phyloP scores from a whole-genome alignment of 2,888 invertebrate species.

The Papilio demoleus region DNA sequence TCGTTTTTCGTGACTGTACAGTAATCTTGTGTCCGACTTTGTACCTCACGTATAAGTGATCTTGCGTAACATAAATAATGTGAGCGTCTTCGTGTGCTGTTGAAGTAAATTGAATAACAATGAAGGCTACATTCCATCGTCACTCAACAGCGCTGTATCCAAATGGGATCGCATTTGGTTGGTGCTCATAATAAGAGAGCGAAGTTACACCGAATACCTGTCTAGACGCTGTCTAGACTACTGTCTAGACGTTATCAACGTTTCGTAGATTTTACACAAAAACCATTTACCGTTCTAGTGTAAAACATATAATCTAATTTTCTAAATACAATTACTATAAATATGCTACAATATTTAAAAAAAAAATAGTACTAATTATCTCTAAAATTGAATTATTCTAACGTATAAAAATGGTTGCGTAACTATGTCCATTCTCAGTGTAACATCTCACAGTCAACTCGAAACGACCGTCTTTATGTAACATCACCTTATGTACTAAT shows the following conservation, averaged over 20 bases:
- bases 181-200: constrained; percentile 68
- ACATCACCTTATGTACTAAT: neutral
- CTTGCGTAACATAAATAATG: neutral
- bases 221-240: constrained; percentile 80
- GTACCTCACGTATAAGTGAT: neutral
- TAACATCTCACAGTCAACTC: constrained; percentile 4
- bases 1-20: neutral
- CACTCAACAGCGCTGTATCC: constrained; percentile 43
- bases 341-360: neutral
- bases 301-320: constrained; percentile 16
- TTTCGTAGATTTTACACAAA: constrained; percentile 59
- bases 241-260: constrained; percentile 76
- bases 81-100: neutral
- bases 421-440: constrained; percentile 15
- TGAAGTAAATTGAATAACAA: constrained; percentile 20
- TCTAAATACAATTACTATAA: neutral
- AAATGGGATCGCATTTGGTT: constrained; percentile 60
- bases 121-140: constrained; percentile 13
- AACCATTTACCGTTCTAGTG: constrained; percentile 32
- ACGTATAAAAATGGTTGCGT: constrained; percentile 10
- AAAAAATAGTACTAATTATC: neutral
- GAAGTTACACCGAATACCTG: constrained; percentile 76
- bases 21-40: neutral
- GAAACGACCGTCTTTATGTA: constrained; percentile 22
- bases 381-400: constrained; percentile 8